Evolutionary conservation across 2,888 invertebrate genomes (phyloP).

Genomic region (Neelides folsomi): DNA sequence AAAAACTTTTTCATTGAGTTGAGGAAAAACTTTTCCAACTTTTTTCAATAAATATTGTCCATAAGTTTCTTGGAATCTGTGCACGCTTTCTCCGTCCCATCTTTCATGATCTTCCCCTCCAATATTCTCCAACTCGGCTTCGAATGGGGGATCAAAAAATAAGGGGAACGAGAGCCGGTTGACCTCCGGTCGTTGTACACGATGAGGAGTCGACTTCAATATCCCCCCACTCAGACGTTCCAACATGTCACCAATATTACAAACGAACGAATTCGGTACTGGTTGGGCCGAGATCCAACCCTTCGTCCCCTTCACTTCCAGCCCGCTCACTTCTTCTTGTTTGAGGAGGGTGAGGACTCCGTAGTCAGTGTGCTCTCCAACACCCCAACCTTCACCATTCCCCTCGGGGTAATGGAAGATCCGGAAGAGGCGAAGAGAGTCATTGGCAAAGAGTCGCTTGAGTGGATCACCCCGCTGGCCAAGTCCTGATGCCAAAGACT

Average conservation of each 20-base stretch:
- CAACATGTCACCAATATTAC: slow-evolving; percentile 18
- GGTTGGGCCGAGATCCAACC: slow-evolving; percentile 20
- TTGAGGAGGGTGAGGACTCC: slow-evolving; percentile 21
- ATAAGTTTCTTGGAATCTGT: slow-evolving; percentile 12
- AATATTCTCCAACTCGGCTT: slow-evolving; percentile 9
- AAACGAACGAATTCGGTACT: slow-evolving; percentile 13
- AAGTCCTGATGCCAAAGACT: slow-evolving; percentile 9
- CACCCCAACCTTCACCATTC: slow-evolving; percentile 13
- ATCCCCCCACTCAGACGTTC: slow-evolving; percentile 18
- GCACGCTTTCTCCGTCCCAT: slow-evolving; percentile 16
- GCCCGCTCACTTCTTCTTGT: slow-evolving; percentile 15
- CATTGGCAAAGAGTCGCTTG: slow-evolving; percentile 7
- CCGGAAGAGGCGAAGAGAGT: slow-evolving; percentile 15
- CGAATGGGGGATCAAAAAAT: slow-evolving; percentile 18
- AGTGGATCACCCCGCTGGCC: slow-evolving; percentile 10
- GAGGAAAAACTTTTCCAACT: slow-evolving; percentile 19
- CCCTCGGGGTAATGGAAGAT: slow-evolving; percentile 11
- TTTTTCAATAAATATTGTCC: slow-evolving; percentile 19
- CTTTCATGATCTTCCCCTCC: slow-evolving; percentile 2
- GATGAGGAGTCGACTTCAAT: slow-evolving; percentile 17
- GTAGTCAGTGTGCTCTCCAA: slow-evolving; percentile 22
- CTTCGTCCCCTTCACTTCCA: slow-evolving; percentile 12
- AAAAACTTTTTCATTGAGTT: slow-evolving; percentile 11
- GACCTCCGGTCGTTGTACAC: slow-evolving; percentile 9
- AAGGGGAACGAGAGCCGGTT: slow-evolving; percentile 18